Evolutionary conservation across 1,140 invertebrate genomes (phyloP).

Genomic region (fruit fly (Drosophila melanogaster)): DNA sequence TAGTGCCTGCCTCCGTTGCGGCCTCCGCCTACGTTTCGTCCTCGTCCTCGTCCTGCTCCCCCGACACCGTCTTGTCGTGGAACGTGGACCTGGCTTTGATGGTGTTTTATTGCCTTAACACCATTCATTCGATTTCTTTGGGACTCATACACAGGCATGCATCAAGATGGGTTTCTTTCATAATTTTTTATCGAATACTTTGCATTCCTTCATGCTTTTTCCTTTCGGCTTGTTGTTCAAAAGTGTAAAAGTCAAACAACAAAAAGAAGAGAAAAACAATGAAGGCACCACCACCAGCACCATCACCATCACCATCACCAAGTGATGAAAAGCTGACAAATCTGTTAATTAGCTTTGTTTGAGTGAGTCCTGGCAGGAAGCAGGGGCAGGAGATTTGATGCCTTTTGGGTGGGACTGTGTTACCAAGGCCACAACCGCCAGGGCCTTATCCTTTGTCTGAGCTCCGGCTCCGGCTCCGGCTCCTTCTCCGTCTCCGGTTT

Average conservation of each 20-base stretch:
- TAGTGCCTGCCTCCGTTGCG: constrained; percentile 33
- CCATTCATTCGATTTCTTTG: constrained; percentile 45
- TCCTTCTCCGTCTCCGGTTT: constrained; percentile 24
- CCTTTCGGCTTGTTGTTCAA: constrained; percentile 44
- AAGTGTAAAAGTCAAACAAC: constrained; percentile 81
- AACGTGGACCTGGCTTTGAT: constrained; percentile 48
- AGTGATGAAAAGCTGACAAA: constrained; percentile 83
- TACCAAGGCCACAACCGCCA: constrained; percentile 12
- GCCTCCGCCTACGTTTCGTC: constrained; percentile 8
- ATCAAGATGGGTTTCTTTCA: constrained; percentile 26
- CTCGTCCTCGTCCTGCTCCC: constrained; percentile 2
- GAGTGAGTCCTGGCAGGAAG: constrained; percentile 53
- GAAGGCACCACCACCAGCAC: constrained; percentile 40
- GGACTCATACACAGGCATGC: constrained; percentile 10
- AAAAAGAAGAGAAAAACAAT: constrained; percentile 48
- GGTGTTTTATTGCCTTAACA: constrained; percentile 80
- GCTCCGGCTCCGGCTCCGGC: constrained; percentile 16
- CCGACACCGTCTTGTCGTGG: constrained; percentile 10
- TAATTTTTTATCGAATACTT: constrained; percentile 55
- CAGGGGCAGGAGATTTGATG: neutral
- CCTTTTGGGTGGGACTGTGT: neutral
- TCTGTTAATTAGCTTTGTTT: constrained; percentile 83
- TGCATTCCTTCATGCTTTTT: constrained; percentile 49
- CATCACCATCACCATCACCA: constrained; percentile 24
- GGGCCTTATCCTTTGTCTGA: constrained; percentile 63